Percentiles rank a stretch among this genome's conserved stretches.
These are phyloP conservation scores for Oscheius sp. DNA, from an alignment of 2,888 invertebrate genomes.

Conservation along the genomic window DNA sequence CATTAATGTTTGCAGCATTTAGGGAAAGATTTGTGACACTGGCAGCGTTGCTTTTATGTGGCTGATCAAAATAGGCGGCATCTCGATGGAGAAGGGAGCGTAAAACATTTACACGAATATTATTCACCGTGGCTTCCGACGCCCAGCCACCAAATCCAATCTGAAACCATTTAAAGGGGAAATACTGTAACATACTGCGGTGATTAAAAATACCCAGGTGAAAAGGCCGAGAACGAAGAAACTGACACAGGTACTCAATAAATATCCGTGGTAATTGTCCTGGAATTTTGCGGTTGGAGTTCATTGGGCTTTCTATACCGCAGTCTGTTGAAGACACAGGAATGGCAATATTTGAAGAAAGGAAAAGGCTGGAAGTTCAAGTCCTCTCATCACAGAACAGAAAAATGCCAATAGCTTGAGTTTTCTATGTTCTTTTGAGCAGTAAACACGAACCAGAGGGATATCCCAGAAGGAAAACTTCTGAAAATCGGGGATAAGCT, in stretches of 20 bases:
- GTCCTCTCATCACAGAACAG: constrained; percentile 16
- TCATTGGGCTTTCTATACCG: background rate
- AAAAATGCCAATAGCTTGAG: background rate
- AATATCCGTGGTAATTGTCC: background rate
- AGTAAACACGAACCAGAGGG: constrained; percentile 12
- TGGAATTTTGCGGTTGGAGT: background rate
- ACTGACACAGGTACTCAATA: constrained; percentile 3
- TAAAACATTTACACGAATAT: constrained; percentile 34
- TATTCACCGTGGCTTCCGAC: constrained; percentile 45
- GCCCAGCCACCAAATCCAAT: constrained; percentile 47
- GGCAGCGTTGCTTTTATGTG: constrained; percentile 42
- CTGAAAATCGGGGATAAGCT: too few species aligned
- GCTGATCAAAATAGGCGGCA: constrained; percentile 49
- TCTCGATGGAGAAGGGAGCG: constrained; percentile 43
- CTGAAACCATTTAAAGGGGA: constrained; percentile 21
- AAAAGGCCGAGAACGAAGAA: constrained; percentile 13
- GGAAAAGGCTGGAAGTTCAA: constrained; percentile 28
- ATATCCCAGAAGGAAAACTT: constrained; percentile 12
- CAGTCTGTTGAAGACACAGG: constrained; percentile 12
- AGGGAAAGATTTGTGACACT: constrained; percentile 46
- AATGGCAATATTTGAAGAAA: constrained; percentile 23
- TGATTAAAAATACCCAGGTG: constrained; percentile 23
- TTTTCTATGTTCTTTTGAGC: background rate
- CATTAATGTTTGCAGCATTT: constrained; percentile 43
- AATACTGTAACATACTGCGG: constrained; percentile 33